Evolutionary conservation across 2,113 vertebrate species (phyloP).

Genomic region (Corythoichthys haematopterus): DNA sequence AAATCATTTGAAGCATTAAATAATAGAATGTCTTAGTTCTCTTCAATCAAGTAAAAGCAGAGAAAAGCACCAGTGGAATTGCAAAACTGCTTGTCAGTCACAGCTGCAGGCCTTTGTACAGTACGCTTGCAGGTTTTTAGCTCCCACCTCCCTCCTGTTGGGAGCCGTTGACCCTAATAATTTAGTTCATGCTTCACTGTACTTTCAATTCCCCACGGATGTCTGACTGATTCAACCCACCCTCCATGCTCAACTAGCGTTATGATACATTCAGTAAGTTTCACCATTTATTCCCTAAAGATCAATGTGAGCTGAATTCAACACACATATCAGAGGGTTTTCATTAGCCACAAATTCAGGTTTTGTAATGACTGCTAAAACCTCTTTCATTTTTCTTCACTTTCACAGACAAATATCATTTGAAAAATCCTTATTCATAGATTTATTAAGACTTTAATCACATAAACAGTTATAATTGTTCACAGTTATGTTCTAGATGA

Average conservation of each 20-base stretch:
- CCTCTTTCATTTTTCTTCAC: neutral
- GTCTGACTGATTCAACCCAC: constrained; percentile 22
- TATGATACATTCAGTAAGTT: constrained; percentile 21
- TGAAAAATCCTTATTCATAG: too few species aligned
- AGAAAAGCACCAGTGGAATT: neutral
- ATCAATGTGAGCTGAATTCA: constrained; percentile 35
- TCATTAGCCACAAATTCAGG: neutral
- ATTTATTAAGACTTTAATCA: too few species aligned
- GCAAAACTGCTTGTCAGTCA: neutral
- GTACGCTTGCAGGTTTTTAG: constrained; percentile 27
- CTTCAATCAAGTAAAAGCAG: neutral
- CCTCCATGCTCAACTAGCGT: constrained; percentile 8
- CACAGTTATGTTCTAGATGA: too few species aligned
- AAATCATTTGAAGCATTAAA: neutral
- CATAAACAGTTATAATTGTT: too few species aligned
- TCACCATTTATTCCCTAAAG: constrained; percentile 16
- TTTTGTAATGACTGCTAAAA: constrained; percentile 5
- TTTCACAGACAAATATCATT: too few species aligned
- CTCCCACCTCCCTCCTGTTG: constrained; percentile 25
- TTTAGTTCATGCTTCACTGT: constrained; percentile 51
- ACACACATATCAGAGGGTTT: constrained; percentile 10
- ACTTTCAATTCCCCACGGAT: constrained; percentile 33
- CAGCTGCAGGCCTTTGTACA: neutral
- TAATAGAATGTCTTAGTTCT: neutral
- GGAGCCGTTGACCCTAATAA: constrained; percentile 45